A percentile compares a stretch with the other conserved stretches of the same genome.
These are phyloP conservation scores for Hemichromis elongatus DNA, from an alignment of 2,113 vertebrate species.

Conservation along the genomic window DNA sequence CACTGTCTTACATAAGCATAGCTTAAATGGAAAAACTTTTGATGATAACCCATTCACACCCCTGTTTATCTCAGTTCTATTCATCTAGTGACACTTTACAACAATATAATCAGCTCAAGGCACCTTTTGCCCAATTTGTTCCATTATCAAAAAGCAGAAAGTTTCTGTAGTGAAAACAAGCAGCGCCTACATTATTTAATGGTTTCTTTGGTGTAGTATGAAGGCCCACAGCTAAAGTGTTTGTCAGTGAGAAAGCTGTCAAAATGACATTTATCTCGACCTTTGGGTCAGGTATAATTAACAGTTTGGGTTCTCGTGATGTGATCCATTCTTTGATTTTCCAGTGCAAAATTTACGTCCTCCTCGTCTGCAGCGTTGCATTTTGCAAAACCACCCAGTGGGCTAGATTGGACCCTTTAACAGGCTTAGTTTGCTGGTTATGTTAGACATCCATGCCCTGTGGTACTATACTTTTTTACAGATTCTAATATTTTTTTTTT, in stretches of 20 bases:
- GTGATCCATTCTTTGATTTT: not conserved
- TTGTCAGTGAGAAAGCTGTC: not conserved
- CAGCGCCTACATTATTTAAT: not conserved
- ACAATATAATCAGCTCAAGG: not conserved
- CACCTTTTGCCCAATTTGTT: not conserved
- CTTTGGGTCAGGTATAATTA: not conserved
- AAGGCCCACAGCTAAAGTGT: not conserved
- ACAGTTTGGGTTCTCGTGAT: not conserved
- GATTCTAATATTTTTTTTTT: not conserved
- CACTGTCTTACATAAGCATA: not conserved
- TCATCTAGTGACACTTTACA: not conserved
- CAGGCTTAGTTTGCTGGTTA: not conserved
- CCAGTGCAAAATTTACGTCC: not conserved
- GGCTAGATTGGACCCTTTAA: not conserved
- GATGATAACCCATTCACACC: not conserved
- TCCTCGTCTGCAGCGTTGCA: not conserved
- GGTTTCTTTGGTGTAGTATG: not conserved
- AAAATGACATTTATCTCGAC: not conserved
- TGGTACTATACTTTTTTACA: not conserved
- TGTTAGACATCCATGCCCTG: not conserved
- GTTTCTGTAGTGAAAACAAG: not conserved
- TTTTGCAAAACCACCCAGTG: not conserved
- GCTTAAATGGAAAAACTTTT: not conserved
- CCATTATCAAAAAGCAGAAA: not conserved
- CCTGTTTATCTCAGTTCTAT: not conserved